A percentile compares a stretch with the other conserved stretches of the same genome.
Conservation (phyloP, 2,888 invertebrate genomes). For the Ichneumoninae sp. region DNA sequence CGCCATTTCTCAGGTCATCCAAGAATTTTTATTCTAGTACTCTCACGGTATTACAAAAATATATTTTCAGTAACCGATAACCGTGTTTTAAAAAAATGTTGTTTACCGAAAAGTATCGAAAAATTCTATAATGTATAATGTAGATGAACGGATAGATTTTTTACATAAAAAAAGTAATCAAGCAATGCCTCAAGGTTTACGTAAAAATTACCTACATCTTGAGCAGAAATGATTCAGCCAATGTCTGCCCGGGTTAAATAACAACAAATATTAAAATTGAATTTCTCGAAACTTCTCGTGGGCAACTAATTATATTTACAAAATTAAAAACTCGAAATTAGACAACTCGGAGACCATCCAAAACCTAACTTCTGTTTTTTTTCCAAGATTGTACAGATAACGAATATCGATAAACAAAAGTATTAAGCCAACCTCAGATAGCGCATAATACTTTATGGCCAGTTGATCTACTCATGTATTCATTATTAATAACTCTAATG, state of each 20-base stretch:
- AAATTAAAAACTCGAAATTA: background rate
- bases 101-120: too few species aligned
- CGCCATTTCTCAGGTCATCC: background rate
- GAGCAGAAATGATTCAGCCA: too few species aligned
- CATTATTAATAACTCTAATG: constrained; percentile 79
- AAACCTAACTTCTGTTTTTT: constrained; percentile 20
- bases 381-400: constrained; percentile 79
- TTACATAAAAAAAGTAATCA: too few species aligned
- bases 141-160: too few species aligned
- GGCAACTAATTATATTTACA: background rate
- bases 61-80: background rate
- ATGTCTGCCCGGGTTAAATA: too few species aligned
- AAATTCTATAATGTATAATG: too few species aligned
- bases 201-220: too few species aligned
- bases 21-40: background rate
- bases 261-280: too few species aligned
- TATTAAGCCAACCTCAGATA: constrained; percentile 80
- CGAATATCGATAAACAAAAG: constrained; percentile 73
- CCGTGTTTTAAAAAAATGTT: too few species aligned
- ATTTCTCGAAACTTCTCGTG: too few species aligned
- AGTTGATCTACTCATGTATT: constrained; percentile 83
- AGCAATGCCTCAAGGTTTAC: too few species aligned
- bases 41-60: background rate
- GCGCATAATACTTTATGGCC: constrained; percentile 83
- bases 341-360: background rate